Evolutionary conservation across 2,888 invertebrate genomes (phyloP).

Genomic region (Amiota communis): DNA sequence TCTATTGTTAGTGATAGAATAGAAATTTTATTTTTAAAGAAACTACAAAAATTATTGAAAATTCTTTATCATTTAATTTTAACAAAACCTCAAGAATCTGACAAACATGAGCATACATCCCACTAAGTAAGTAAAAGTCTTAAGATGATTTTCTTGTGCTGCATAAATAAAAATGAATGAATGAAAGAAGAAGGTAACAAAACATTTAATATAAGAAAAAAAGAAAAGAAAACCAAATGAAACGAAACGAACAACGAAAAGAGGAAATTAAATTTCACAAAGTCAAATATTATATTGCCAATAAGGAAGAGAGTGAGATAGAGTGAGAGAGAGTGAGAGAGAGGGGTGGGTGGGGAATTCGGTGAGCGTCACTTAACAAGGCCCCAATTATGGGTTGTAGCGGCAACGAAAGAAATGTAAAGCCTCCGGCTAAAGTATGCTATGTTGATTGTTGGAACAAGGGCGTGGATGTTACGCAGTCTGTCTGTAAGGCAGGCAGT

Average conservation of each 20-base stretch:
- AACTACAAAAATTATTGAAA: too few relatives aligned
- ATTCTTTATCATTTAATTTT: too few relatives aligned
- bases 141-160: too few relatives aligned
- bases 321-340: neutral
- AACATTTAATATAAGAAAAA: too few relatives aligned
- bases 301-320: slow-evolving; percentile 61
- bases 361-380: slow-evolving; percentile 2
- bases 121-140: too few relatives aligned
- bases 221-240: too few relatives aligned
- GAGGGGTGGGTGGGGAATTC: neutral
- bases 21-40: too few relatives aligned
- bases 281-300: slow-evolving; percentile 68
- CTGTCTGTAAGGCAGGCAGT: neutral
- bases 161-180: too few relatives aligned
- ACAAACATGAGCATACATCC: too few relatives aligned
- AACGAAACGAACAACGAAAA: slow-evolving; percentile 27
- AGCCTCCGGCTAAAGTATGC: neutral
- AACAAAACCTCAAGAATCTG: too few relatives aligned
- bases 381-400: slow-evolving; percentile 10
- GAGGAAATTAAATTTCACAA: slow-evolving; percentile 70
- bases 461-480: neutral
- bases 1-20: too few relatives aligned
- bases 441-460: neutral
- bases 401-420: neutral
- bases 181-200: too few relatives aligned